Base-by-base conservation (phyloP, 2,888 invertebrate species). In the Ephialtes manifestator region DNA sequence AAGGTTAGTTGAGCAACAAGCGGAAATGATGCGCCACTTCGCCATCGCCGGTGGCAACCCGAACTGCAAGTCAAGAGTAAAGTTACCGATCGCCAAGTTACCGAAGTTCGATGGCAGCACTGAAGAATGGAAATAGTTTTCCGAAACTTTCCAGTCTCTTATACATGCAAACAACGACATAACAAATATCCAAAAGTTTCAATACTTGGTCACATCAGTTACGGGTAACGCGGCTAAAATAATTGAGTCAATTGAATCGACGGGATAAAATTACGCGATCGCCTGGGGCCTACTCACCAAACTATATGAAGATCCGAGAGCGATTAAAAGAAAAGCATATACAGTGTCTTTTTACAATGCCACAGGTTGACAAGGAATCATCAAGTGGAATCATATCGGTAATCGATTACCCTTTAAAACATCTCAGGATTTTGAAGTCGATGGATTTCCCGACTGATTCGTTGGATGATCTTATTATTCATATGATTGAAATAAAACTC, bases 61-160 rank as follows among this genome's bases (percentile, higher is more conserved):
- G 24, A 31, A 24, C 31, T 48, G 46, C 28, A 70, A 78, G 15
- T 31, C 78, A 7, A 48, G 46, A n/a, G 72, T 85, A 20, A 79
- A 75, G 43, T 28, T 85, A 13, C 86, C 86, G n/a, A 43, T 65
- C 10, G 58, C 81, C 13, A 81, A 51, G n/a, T 60, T 88, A 51
- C 87, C 88, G 4, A 85, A 55, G 39, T 88, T 87, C 51, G 79
- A 84, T n/a, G 87, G 87, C n/a, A 46, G 81, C 13, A 87, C 78
- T 31, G 87, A 83, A 1, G 48, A 86, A 8, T 88, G 88, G 87
- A 68, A 81, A 11, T 46, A 75, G 15, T 88, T 88, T 63, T 68
- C 72, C 8, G 83, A 88, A 10, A 88, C 85, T 3, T 88, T 88
- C 65, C 18, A 83, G 10, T 74, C 85, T 11, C 31, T 88, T 5